Evolutionary conservation across 2,888 invertebrate species (phyloP).

Genomic region (Nomada goodeniana): DNA sequence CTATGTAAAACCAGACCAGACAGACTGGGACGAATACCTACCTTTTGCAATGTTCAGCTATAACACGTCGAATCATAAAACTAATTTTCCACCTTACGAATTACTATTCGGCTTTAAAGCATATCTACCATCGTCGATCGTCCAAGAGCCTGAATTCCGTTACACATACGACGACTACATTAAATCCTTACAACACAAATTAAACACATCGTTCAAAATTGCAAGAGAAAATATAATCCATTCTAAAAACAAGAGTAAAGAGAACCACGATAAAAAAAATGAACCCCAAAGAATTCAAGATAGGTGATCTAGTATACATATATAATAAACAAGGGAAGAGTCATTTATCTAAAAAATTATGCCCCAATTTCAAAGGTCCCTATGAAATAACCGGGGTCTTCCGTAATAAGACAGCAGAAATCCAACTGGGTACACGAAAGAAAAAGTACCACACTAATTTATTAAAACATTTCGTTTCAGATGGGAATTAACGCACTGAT

Average conservation of each 20-base stretch:
- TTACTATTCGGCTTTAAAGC: slow-evolving; percentile 8
- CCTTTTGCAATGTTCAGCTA: no score
- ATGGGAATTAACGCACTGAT: slow-evolving; percentile 1
- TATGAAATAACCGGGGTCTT: slow-evolving; percentile 1
- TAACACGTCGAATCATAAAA: no score
- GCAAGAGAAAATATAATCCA: neutral
- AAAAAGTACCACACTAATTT: slow-evolving; percentile 31
- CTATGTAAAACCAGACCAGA: no score
- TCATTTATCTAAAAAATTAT: slow-evolving; percentile 12
- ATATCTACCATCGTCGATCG: slow-evolving; percentile 3
- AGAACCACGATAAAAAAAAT: neutral
- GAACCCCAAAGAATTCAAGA: neutral
- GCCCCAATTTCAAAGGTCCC: slow-evolving; percentile 14
- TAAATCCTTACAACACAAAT: neutral
- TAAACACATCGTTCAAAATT: neutral
- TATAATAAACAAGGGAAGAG: neutral
- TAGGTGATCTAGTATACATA: neutral
- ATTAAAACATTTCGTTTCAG: slow-evolving; percentile 29
- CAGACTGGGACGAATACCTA: no score
- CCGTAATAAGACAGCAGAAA: slow-evolving; percentile 21
- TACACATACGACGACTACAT: slow-evolving; percentile 25
- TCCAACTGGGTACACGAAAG: slow-evolving; percentile 6
- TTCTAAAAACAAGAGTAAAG: slow-evolving; percentile 9
- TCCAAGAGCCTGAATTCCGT: slow-evolving; percentile 1
- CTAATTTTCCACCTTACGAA: neutral